phyloP scores from a whole-genome alignment of 2,113 vertebrate species.

The Thymallus thymallus region DNA sequence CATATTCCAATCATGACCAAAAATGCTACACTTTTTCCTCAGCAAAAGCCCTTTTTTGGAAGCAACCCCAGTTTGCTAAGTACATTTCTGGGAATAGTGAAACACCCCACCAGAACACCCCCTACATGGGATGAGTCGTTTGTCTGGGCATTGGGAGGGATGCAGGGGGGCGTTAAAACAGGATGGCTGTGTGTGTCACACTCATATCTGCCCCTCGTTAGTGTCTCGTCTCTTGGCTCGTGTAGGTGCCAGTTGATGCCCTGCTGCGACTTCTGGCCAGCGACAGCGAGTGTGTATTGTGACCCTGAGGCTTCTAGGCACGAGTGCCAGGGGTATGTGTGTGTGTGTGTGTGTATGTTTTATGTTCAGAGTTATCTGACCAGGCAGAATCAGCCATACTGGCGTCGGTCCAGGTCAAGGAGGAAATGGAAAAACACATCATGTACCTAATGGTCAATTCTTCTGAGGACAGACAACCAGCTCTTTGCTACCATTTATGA shows the following conservation, averaged over 20 bases:
- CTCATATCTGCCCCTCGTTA: slow-evolving; percentile 1
- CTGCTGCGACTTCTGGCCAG: neutral
- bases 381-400: neutral
- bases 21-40: neutral
- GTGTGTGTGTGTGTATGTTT: neutral
- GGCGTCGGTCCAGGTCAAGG: neutral
- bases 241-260: neutral
- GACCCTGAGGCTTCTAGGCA: neutral
- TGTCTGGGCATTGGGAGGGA: neutral
- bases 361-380: neutral
- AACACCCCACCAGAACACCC: neutral
- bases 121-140: neutral
- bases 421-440: neutral
- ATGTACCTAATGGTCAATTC: neutral
- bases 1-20: neutral
- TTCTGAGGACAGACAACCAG: neutral
- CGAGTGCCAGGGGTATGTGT: neutral
- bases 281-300: neutral
- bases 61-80: neutral
- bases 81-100: neutral
- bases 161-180: neutral
- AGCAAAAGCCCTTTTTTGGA: neutral
- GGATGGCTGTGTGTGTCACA: neutral
- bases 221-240: neutral
- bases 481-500: neutral